phyloP scores from a whole-genome alignment of 2,888 invertebrate species.

The Andrena flavipes region DNA sequence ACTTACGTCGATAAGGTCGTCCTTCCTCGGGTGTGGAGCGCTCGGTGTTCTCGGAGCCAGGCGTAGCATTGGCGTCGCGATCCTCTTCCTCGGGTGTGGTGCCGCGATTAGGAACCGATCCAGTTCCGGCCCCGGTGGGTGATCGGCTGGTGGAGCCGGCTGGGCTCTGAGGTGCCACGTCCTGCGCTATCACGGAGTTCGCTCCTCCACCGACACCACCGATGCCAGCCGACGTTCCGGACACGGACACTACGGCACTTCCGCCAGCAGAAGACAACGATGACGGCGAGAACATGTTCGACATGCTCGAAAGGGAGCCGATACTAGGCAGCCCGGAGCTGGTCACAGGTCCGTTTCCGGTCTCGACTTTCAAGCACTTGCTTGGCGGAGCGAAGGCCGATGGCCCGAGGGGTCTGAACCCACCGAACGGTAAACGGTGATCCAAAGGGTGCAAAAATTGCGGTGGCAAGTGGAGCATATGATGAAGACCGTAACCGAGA shows the following conservation, averaged over 20 bases:
- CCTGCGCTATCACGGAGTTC: conserved; percentile 64
- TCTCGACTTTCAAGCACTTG: conserved; percentile 86
- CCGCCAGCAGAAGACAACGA: conserved; percentile 77
- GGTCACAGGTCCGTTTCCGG: conserved; percentile 71
- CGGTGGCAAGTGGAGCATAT: conserved; percentile 90
- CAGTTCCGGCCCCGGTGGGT: conserved; percentile 74
- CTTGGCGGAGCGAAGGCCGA: conserved; percentile 90
- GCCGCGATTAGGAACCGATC: conserved; percentile 76
- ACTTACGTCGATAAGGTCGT: conserved; percentile 85
- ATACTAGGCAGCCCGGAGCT: conserved; percentile 82
- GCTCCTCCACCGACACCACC: conserved; percentile 48
- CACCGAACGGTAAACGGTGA: conserved; percentile 87
- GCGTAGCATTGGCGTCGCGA: conserved; percentile 84
- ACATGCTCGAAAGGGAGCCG: conserved; percentile 82
- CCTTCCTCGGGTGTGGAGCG: conserved; percentile 85
- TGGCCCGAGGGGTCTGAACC: conserved; percentile 87
- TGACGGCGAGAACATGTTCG: conserved; percentile 83
- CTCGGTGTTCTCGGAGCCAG: conserved; percentile 85
- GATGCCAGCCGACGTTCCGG: conserved; percentile 59
- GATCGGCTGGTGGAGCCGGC: conserved; percentile 83
- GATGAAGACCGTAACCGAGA: conserved; percentile 88
- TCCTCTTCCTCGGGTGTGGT: conserved; percentile 83
- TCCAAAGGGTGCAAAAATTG: conserved; percentile 90
- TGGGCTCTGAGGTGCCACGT: conserved; percentile 82
- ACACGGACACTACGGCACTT: conserved; percentile 68